Base-by-base conservation (phyloP, 2,797 vertebrate genomes). In the Emys orbicularis region DNA sequence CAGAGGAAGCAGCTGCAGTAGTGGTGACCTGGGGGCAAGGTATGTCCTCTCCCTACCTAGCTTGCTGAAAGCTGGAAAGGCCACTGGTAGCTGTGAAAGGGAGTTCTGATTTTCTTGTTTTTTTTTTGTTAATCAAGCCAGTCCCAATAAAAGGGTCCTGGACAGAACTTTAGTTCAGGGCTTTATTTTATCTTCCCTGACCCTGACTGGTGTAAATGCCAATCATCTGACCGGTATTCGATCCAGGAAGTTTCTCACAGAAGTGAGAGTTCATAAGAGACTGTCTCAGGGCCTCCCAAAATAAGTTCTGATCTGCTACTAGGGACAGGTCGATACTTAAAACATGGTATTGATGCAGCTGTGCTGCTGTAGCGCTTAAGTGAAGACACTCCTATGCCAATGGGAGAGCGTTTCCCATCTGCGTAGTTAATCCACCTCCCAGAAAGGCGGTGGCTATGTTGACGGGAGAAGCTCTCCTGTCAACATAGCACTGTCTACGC, bases 1-100 rank as follows among this genome's bases (percentile, higher is more conserved):
- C 52, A 91, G 94, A 87, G 96, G 96, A 97, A 97, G 77, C 94
- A 97, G 94, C 94, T 96, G 96, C 12, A n/a, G 88, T 82, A 53
- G 72, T 94, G 88, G 86, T 96, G 91, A 95, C 21, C 87, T 7
- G 27, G 25, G 84, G 88, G n/a, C 86, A 96, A 94, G 94, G 91
- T 90, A 91, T 23, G 11, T 94, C 53, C 80, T 76, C 23, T 96
- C 95, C 92, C 84, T 94, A 16, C 34, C 16, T 83, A 81, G 0
- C 27, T 2, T 88, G 47, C 65, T 83, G 80, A n/a, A 94, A 90
- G 15, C 11, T 81, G 12, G 47, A 59, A 85, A 31, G 49, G 21
- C 23, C 61, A 79, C 1, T 25, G 2, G 3, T 1, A 8, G 13
- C 15, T 86, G 37, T 88, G 15, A 61, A 61, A 61, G 59, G 19